A percentile compares a stretch with the other conserved stretches of the same genome.
These are phyloP conservation scores for Drosophila greeni DNA, from an alignment of 2,888 invertebrate species.

Conservation along the genomic window DNA sequence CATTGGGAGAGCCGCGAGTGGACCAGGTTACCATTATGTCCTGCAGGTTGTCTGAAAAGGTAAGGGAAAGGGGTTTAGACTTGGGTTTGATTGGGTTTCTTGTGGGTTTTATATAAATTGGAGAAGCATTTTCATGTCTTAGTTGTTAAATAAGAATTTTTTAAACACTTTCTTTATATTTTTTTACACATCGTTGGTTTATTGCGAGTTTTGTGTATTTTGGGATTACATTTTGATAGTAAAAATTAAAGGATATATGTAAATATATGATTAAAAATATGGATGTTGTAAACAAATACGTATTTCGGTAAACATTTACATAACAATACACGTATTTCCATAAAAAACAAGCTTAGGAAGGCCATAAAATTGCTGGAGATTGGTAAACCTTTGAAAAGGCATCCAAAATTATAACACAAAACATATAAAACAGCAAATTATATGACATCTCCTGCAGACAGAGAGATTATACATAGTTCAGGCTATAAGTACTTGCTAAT, in stretches of 20 bases:
- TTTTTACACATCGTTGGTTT: neutral
- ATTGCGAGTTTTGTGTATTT: neutral
- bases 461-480: neutral
- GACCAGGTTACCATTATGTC: conserved; percentile 91
- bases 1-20: conserved; percentile 84
- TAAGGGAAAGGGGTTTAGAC: neutral
- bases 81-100: neutral
- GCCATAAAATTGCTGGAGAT: neutral
- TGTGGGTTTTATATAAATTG: too few species aligned
- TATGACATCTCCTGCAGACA: neutral
- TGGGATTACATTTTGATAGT: neutral
- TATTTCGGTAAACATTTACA: neutral
- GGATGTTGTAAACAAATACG: neutral
- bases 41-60: conserved; percentile 81
- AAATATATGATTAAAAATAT: too few species aligned
- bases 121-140: too few species aligned
- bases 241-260: neutral
- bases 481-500: conserved; percentile 4
- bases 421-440: neutral
- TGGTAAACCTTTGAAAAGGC: neutral
- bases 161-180: too few species aligned
- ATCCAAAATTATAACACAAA: neutral
- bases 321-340: neutral
- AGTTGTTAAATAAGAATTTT: too few species aligned
- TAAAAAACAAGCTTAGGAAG: neutral